These are phyloP conservation scores for Upupa epops DNA, from an alignment of 2,113 vertebrate genomes.

Conservation along the genomic window DNA sequence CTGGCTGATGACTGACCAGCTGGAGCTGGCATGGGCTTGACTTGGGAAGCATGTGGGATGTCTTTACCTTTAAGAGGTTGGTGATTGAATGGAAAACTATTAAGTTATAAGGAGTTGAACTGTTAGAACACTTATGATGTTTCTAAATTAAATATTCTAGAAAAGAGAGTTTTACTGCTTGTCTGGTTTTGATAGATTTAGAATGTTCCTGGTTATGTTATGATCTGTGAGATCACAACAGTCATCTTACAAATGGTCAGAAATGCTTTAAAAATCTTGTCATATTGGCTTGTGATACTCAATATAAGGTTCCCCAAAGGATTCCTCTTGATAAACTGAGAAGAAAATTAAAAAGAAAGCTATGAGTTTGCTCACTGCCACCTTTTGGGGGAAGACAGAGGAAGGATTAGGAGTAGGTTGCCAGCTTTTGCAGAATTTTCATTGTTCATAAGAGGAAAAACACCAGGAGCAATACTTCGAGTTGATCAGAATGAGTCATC, in stretches of 20 bases:
- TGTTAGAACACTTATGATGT: neutral
- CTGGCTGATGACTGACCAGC: neutral
- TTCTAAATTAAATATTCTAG: neutral
- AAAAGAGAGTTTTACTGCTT: neutral
- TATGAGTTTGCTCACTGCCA: neutral
- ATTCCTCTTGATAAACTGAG: neutral
- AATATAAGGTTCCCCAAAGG: neutral
- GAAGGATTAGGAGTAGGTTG: neutral
- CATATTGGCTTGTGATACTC: neutral
- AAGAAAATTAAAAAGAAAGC: neutral
- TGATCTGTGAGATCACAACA: neutral
- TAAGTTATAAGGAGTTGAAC: neutral
- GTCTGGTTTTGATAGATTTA: neutral
- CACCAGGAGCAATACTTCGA: neutral
- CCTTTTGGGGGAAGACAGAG: neutral
- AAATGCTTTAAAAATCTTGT: neutral
- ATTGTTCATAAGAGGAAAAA: neutral
- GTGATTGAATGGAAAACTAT: neutral
- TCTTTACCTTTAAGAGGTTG: neutral
- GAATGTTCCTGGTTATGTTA: neutral
- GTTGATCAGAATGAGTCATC: neutral
- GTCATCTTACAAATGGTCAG: neutral
- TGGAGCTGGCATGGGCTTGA: neutral
- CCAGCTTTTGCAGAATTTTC: neutral
- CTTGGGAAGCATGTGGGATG: neutral